Evolutionary conservation across 2,888 invertebrate species (phyloP), one percentile per base, ranked within the genome.

Genomic region (Chloromyia formosa): DNA sequence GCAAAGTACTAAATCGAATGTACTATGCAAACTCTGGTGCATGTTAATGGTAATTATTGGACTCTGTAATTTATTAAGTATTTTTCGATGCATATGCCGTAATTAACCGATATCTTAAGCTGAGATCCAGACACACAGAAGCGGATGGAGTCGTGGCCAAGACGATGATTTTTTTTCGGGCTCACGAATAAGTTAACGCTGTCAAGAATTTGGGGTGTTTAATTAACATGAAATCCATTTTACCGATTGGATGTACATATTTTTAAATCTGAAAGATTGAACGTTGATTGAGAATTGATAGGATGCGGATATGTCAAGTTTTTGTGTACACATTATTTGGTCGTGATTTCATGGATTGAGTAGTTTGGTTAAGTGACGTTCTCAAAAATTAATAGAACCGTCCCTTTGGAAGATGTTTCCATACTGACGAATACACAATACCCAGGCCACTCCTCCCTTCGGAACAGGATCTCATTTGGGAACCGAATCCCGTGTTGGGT

Each of bases 51-150:
- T 73, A 68, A 73, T 68, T 75, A 68, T 23, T 68, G 22, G 54
- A 49, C 54, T 60, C 69, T 40, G 68, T 75, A 75, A 75, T 75
- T 73, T 75, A 75, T 75, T 75, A 75, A 73, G 27, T n/a, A 54
- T n/a, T 16, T 54, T 54, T 54, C 14, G 54, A 54, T 16, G 54
- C 12, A 54, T 54, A 54, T 14, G 54, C 16, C 16, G 54, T 54
- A 54, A 54, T 54, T 54, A 54, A 54, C 54, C n/a, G 16, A 54
- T 54, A 54, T 54, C 54, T 12, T 12, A 7, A 16, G 16, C 54
- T 12, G 54, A 54, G 16, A 16, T 16, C 12, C 54, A n/a, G n/a
- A n/a, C n/a, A n/a, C n/a, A 16, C 12, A 54, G 54, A n/a, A 54
- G 16, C 14, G 12, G 12, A 9, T 42, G n/a, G 14, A 54, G 12